Base-by-base conservation (phyloP, 2,888 invertebrate genomes). In the Oxyteleia sp. region DNA sequence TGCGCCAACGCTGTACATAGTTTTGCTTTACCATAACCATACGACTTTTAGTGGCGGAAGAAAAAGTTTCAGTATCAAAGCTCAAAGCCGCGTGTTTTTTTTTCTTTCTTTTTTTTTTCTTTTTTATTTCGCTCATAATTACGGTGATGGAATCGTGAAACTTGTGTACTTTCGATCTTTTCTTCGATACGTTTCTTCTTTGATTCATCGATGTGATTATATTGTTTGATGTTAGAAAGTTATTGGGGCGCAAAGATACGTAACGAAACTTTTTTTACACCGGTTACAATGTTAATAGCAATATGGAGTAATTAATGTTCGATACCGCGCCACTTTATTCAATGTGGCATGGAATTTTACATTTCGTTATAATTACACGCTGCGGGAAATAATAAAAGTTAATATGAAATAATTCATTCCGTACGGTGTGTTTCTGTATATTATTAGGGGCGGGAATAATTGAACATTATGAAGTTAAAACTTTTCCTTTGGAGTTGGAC, bases 171-270 rank as follows among this genome's bases (percentile, higher is more conserved):
- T 64, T 57, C 72, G 63, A 79, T 79, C 79, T 71, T 79, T 79
- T 79, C 71, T 79, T 79, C 71, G 57, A 64, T 71, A 57, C 64
- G 71, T 79, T 79, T 71, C 79, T 69, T 79, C 69, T 79, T 79
- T 79, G 79, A 79, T 71, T 64, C 69, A 71, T 79, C 63, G 63
- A 79, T 79, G 71, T 79, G 63, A 79, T 79, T 79, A 79, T 61
- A 32, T 38, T 78, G 69, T 71, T 71, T 71, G 71, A 79, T 49
- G 79, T 71, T 79, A 38, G 38, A 63, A 69, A 71, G 71, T 79
- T 71, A 79, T 71, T 71, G 64, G 71, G 64, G 69, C 71, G 41
- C 47, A 55, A 18, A 69, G 68, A 47, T 63, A 38, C 69, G 55
- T 55, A 63, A 43, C 26, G 68, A 61, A 66, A 51, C 43, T 59